Evolutionary conservation across 1,140 invertebrate genomes (phyloP).

Genomic region (Dinoponera quadriceps): DNA sequence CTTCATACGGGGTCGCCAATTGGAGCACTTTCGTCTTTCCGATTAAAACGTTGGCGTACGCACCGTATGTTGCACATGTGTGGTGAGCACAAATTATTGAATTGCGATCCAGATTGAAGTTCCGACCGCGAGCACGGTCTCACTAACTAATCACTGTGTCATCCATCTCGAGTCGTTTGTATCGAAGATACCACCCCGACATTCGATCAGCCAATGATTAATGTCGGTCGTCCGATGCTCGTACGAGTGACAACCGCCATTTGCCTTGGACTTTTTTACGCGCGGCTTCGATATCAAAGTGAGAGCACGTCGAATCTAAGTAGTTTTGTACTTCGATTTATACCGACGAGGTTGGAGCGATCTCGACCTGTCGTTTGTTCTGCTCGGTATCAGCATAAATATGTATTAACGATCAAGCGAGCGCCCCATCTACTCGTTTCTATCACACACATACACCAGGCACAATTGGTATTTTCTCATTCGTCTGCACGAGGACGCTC

Average conservation of each 20-base stretch:
- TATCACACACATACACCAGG: background rate
- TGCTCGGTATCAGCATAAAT: too few species aligned
- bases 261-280: background rate
- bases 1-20: background rate
- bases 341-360: background rate
- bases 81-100: background rate
- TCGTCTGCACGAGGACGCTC: background rate
- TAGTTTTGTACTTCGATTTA: background rate
- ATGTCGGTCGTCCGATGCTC: background rate
- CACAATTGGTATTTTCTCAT: constrained; percentile 2
- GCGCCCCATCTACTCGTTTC: too few species aligned
- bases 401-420: too few species aligned
- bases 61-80: background rate
- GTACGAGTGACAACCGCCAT: background rate
- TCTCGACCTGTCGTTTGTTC: too few species aligned
- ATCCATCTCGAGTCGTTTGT: background rate
- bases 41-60: background rate
- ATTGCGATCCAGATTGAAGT: background rate
- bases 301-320: background rate
- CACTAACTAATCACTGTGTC: background rate
- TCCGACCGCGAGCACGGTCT: background rate
- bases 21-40: background rate
- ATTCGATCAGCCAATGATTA: constrained; percentile 9
- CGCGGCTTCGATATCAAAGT: constrained; percentile 8
- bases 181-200: background rate